These are phyloP conservation scores for Schmidtea mediterranea DNA, from an alignment of 1,140 invertebrate genomes.

Conservation along the genomic window DNA sequence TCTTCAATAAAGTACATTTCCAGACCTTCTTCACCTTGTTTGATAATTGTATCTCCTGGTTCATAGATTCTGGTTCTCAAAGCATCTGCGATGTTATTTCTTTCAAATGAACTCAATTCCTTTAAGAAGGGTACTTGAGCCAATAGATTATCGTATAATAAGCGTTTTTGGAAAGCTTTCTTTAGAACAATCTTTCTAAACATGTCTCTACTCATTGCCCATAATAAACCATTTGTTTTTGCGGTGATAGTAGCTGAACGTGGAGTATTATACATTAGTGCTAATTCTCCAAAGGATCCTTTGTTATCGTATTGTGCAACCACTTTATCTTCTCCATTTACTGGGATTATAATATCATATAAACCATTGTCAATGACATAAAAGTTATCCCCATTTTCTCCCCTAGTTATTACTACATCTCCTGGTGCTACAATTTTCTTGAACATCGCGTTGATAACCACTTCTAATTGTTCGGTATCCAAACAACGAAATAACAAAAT, in stretches of 20 bases:
- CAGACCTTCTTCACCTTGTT: constrained; percentile 52
- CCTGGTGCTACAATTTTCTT: constrained; percentile 44
- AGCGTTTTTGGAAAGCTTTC: constrained; percentile 1
- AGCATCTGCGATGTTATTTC: not conserved
- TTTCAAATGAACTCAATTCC: not conserved
- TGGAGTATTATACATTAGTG: constrained; percentile 82
- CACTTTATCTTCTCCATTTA: not conserved
- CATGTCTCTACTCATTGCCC: constrained; percentile 54
- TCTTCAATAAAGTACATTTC: constrained; percentile 90
- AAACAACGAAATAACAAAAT: constrained; percentile 72
- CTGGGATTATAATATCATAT: not conserved
- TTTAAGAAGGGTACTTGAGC: not conserved
- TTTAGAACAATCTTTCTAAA: constrained; percentile 44
- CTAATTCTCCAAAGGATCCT: constrained; percentile 70
- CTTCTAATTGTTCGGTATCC: constrained; percentile 48
- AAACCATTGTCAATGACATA: constrained; percentile 55
- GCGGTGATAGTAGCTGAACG: constrained; percentile 45
- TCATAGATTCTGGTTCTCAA: not conserved
- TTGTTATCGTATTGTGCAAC: constrained; percentile 34
- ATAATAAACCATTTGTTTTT: constrained; percentile 46
- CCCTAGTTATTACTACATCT: constrained; percentile 71
- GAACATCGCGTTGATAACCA: constrained; percentile 88
- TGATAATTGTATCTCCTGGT: constrained; percentile 1
- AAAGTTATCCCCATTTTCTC: constrained; percentile 87
- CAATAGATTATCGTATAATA: not conserved